Evolutionary conservation across 2,113 vertebrate genomes (phyloP).

Genomic region (Cryptoleucopteryx plumbea): DNA sequence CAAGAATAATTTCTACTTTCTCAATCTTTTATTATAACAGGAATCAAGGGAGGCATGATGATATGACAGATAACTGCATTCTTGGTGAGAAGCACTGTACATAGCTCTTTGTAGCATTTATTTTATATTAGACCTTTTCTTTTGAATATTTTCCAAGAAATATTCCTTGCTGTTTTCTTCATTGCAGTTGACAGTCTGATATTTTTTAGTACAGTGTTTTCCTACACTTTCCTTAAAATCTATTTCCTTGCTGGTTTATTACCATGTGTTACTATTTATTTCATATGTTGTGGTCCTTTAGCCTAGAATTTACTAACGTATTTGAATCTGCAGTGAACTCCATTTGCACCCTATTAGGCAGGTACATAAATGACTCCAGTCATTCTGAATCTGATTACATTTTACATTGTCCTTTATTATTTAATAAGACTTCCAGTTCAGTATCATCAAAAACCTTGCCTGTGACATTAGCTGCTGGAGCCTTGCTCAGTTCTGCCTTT

Average conservation of each 20-base stretch:
- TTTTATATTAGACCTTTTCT: background rate
- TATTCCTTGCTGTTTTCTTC: background rate
- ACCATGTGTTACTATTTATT: background rate
- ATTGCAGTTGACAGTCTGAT: background rate
- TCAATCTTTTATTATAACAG: background rate
- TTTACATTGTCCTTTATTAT: slow-evolving; percentile 43
- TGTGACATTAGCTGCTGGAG: background rate
- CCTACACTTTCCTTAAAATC: background rate
- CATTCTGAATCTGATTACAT: slow-evolving; percentile 33
- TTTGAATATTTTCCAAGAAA: background rate
- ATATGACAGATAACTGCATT: background rate
- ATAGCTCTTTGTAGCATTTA: background rate
- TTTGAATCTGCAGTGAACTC: slow-evolving; percentile 14
- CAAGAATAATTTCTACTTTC: background rate
- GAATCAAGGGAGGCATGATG: background rate
- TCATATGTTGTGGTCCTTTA: background rate
- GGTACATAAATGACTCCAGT: background rate
- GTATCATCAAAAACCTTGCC: background rate
- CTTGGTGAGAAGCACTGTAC: background rate
- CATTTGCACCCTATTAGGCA: slow-evolving; percentile 1
- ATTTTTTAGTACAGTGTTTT: background rate
- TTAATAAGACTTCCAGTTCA: slow-evolving; percentile 42
- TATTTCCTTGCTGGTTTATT: background rate
- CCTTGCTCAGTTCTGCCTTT: background rate
- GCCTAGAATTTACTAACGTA: background rate